Evolutionary conservation across 53 echinoderm and acorn worm genomes (phyloP), one percentile per base, ranked within the genome.

Genomic region (Echinometra lucunter): DNA sequence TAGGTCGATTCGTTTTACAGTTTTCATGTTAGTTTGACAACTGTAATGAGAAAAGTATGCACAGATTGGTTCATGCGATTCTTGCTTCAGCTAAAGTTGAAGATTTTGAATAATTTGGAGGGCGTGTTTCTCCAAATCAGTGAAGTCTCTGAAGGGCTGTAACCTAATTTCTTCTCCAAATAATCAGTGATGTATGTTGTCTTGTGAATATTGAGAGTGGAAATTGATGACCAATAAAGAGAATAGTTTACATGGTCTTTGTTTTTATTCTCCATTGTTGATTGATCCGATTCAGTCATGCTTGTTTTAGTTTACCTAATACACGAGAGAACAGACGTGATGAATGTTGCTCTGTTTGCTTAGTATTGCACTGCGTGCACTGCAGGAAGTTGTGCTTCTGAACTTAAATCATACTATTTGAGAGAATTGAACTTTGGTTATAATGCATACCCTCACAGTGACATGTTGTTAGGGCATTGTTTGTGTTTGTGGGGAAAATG

Each of bases 11-110:
- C 85, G n/a, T 85, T n/a, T 49, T 12, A n/a, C 49, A 49, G 49
- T 85, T 42, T 49, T 85, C 85, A 85, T 85, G 85, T 85, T 49
- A n/a, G 15, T 28, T 49, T 85, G 85, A 85, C 85, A 85, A 28
- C 85, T 85, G 85, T 85, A 85, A 85, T 85, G 30, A 30, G 85
- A 85, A 85, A 85, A 85, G 85, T 85, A 30, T 85, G 85, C 85
- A 85, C 85, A 85, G 49, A 85, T 85, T 85, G 49, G 85, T 45
- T 85, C 85, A n/a, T 2, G 47, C 30, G n/a, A 85, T 85, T 27
- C 49, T 45, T 49, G 28, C n/a, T 85, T 47, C 23, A n/a, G 28
- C 34, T 74, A 11, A 25, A 23, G 85, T 85, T 28, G 28, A 47
- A 12, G 85, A 85, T 85, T 85, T 47, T 28, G 4, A 85, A 85